phyloP scores from a whole-genome alignment of 2,113 vertebrate species.

The Oreocharis arfaki region DNA sequence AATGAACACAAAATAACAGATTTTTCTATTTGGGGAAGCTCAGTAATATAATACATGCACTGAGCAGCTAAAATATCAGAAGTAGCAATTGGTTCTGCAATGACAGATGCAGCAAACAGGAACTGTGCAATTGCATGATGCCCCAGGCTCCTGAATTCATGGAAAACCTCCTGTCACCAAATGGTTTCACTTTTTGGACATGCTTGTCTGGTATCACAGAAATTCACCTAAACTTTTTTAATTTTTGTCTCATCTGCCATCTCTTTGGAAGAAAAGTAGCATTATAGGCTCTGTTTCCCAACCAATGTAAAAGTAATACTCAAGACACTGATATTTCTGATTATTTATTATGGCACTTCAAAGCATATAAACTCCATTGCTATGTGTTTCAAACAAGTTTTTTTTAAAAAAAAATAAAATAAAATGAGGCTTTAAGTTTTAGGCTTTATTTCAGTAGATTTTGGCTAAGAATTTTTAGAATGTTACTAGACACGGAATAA shows the following conservation, averaged over 20 bases:
- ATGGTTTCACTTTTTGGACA: background rate
- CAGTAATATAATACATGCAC: background rate
- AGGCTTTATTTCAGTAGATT: background rate
- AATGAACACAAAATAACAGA: background rate
- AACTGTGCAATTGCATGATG: fast-evolving
- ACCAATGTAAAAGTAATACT: background rate
- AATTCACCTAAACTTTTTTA: background rate
- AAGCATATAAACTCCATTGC: constrained; percentile 25
- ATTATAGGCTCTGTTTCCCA: background rate
- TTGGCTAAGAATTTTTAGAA: background rate
- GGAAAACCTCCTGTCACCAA: background rate
- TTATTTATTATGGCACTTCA: constrained; percentile 50
- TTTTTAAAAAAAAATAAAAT: background rate
- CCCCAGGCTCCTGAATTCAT: background rate
- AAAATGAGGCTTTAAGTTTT: background rate
- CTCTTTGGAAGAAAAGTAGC: background rate
- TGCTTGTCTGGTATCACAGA: background rate
- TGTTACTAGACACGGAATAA: background rate
- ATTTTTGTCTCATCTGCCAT: background rate
- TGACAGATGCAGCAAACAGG: background rate
- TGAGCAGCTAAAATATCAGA: background rate
- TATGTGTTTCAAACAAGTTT: background rate
- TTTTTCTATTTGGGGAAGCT: background rate
- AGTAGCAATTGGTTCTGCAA: background rate
- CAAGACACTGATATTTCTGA: background rate